phyloP scores from a whole-genome alignment of 2,113 vertebrate genomes.

The Todiramphus saurophagus region DNA sequence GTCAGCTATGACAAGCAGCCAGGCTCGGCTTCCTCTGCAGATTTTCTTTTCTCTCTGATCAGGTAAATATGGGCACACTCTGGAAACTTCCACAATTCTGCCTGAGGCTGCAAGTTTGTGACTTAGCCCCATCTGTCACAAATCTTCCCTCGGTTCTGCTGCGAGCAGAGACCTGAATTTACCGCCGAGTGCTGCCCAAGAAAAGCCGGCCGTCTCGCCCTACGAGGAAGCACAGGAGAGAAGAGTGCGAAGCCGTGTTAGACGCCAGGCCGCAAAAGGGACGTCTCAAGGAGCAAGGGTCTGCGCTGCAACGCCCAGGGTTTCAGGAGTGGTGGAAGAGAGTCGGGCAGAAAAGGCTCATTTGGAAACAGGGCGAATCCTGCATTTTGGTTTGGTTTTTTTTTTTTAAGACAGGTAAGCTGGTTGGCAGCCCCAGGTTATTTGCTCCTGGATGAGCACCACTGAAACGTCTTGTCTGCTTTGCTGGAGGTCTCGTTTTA shows the following conservation, averaged over 20 bases:
- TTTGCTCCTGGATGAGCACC: not conserved
- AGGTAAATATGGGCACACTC: slow-evolving; percentile 96
- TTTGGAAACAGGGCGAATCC: not conserved
- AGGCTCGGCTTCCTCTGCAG: slow-evolving; percentile 90
- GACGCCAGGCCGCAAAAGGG: not conserved
- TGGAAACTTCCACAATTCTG: slow-evolving; percentile 91
- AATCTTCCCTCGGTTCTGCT: slow-evolving; percentile 87
- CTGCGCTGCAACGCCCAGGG: not conserved
- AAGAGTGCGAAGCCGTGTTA: slow-evolving; percentile 29
- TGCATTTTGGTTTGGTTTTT: accelerated
- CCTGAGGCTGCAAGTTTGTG: slow-evolving; percentile 94
- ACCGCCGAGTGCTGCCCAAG: slow-evolving; percentile 84
- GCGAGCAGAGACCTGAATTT: slow-evolving; percentile 88
- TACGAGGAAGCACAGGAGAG: slow-evolving; percentile 68
- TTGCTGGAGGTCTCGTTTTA: not conserved
- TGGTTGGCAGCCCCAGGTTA: not conserved
- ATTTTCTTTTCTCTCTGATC: slow-evolving; percentile 90
- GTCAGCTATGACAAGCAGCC: slow-evolving; percentile 96
- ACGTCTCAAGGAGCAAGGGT: not conserved
- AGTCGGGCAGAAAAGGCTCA: not conserved
- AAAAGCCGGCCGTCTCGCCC: slow-evolving; percentile 85
- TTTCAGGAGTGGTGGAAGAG: not conserved
- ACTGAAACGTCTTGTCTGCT: not conserved
- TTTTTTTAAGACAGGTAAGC: not conserved
- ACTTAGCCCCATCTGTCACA: slow-evolving; percentile 96